These are phyloP conservation scores for Apamea epomidion DNA, from an alignment of 2,888 invertebrate species.

Conservation along the genomic window DNA sequence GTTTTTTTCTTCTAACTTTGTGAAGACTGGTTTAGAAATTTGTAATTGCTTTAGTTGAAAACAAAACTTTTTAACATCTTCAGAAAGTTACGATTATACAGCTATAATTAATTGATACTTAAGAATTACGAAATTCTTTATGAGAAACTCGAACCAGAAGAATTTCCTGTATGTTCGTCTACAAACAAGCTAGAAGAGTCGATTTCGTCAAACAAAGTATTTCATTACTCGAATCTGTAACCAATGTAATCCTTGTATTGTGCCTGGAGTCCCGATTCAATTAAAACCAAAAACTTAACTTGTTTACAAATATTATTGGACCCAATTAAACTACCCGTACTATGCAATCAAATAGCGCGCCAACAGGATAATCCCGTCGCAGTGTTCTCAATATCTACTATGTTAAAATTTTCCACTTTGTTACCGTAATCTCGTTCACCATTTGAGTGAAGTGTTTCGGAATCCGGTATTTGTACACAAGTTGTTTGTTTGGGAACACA, in stretches of 20 bases:
- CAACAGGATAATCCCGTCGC: conserved; percentile 30
- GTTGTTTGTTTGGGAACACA: conserved; percentile 26
- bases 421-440: conserved; percentile 14
- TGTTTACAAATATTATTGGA: conserved; percentile 42
- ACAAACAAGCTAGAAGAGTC: background rate
- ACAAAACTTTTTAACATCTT: background rate
- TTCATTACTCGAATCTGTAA: conserved; percentile 11
- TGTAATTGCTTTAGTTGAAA: background rate
- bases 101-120: background rate
- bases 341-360: conserved; percentile 39
- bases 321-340: conserved; percentile 49
- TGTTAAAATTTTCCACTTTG: conserved; percentile 30
- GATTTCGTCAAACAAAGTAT: background rate
- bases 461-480: conserved; percentile 25
- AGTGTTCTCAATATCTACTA: conserved; percentile 26
- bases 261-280: conserved; percentile 28
- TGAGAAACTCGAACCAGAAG: background rate
- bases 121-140: background rate
- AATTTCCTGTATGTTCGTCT: background rate
- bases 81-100: background rate
- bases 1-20: background rate
- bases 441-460: conserved; percentile 24
- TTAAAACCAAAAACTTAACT: conserved; percentile 52
- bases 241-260: conserved; percentile 16
- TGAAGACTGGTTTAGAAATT: background rate